Evolutionary conservation across 1,140 invertebrate species (phyloP).

Genomic region (Scaptomyza pallida): DNA sequence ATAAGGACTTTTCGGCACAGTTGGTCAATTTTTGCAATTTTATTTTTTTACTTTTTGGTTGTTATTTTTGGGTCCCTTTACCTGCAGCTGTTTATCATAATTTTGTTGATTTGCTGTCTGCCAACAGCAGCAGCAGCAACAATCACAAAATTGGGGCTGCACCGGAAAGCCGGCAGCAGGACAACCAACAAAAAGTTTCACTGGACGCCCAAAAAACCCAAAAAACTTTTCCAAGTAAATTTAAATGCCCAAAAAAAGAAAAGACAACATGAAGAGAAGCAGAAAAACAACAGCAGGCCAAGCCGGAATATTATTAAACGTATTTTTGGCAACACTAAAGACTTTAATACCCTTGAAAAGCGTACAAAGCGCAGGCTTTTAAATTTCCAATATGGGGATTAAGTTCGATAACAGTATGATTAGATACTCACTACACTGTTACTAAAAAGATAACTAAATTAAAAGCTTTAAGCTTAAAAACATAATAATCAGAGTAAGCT

Average conservation of each 20-base stretch:
- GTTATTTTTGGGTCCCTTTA: constrained; percentile 56
- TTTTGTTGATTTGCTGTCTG: constrained; percentile 82
- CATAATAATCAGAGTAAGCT: background rate
- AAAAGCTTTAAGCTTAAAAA: too few species aligned
- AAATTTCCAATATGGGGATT: constrained; percentile 6
- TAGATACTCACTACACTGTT: background rate
- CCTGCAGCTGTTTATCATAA: constrained; percentile 82
- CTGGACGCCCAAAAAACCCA: constrained; percentile 28
- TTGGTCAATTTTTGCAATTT: constrained; percentile 62
- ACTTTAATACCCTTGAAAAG: constrained; percentile 39
- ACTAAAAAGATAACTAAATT: background rate
- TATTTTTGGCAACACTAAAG: constrained; percentile 35
- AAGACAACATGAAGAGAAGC: constrained; percentile 1
- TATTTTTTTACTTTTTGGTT: constrained; percentile 37
- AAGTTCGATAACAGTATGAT: constrained; percentile 9
- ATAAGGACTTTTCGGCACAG: constrained; percentile 32
- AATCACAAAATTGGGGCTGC: constrained; percentile 50
- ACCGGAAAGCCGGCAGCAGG: constrained; percentile 53
- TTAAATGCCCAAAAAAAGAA: constrained; percentile 46
- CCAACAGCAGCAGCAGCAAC: constrained; percentile 62
- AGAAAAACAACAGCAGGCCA: constrained; percentile 8
- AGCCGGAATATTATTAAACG: constrained; percentile 34
- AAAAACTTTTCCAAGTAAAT: constrained; percentile 27
- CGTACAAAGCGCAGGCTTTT: constrained; percentile 8
- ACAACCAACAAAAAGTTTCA: constrained; percentile 47